phyloP scores from a whole-genome alignment of 1,140 invertebrate genomes.

The Potamilus streckersoni region DNA sequence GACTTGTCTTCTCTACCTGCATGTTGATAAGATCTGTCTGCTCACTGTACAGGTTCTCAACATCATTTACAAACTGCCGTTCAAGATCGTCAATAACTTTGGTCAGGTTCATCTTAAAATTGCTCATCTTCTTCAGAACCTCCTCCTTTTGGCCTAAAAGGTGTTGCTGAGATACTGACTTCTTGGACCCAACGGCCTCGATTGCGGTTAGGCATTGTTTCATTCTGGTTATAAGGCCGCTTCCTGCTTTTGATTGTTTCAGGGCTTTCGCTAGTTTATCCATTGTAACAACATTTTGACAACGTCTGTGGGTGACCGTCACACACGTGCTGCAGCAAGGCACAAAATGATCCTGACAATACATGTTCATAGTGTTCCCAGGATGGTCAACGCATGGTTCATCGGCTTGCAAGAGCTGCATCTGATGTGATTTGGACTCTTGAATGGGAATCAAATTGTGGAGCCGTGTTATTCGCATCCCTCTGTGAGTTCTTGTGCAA shows the following conservation, averaged over 20 bases:
- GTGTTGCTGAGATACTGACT: slow-evolving; percentile 4
- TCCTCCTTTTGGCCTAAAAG: slow-evolving; percentile 21
- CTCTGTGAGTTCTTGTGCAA: slow-evolving; percentile 21
- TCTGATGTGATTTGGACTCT: slow-evolving; percentile 12
- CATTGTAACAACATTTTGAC: slow-evolving; percentile 23
- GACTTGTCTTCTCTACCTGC: no score
- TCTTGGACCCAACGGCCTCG: slow-evolving; percentile 16
- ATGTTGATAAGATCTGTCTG: no score
- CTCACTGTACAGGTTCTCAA: no score
- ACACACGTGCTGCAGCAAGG: slow-evolving; percentile 22
- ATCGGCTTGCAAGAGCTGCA: slow-evolving; percentile 15
- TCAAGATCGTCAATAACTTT: slow-evolving; percentile 29
- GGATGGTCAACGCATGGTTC: slow-evolving; percentile 19
- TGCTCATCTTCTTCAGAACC: slow-evolving; percentile 24
- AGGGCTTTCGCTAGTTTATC: slow-evolving; percentile 15
- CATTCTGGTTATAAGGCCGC: slow-evolving; percentile 11
- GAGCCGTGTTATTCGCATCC: slow-evolving; percentile 20
- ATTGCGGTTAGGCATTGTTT: slow-evolving; percentile 19
- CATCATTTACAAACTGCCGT: not conserved
- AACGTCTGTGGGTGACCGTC: slow-evolving; percentile 16
- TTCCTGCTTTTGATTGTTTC: slow-evolving; percentile 11
- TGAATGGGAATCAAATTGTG: slow-evolving; percentile 21
- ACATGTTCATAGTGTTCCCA: slow-evolving; percentile 18
- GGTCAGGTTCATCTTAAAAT: slow-evolving; percentile 21
- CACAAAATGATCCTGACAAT: slow-evolving; percentile 18